Percentiles rank a stretch among this genome's conserved stretches.
phyloP scores from a whole-genome alignment of 1,140 invertebrate species.

The Bemisia tabaci region DNA sequence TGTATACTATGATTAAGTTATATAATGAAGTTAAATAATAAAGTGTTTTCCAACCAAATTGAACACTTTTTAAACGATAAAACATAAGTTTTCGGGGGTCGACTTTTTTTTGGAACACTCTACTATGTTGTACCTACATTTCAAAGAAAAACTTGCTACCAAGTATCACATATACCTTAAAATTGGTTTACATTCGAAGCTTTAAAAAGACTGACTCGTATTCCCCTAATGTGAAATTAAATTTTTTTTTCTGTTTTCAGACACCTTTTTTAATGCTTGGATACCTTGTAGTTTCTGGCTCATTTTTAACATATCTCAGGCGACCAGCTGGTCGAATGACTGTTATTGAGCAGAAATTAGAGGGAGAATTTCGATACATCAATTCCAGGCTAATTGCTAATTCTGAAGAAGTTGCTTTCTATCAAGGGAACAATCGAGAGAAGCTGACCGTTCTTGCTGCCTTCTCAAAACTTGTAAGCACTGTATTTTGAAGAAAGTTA shows the following conservation, averaged over 20 bases:
- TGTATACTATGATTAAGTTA: too few relatives aligned
- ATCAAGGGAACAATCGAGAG: conserved; percentile 50
- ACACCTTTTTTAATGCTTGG: conserved; percentile 73
- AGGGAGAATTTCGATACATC: conserved; percentile 95
- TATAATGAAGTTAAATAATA: too few relatives aligned
- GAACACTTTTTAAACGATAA: too few relatives aligned
- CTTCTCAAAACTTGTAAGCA: conserved; percentile 73
- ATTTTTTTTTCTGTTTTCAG: conserved; percentile 36
- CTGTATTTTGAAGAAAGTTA: conserved; percentile 7
- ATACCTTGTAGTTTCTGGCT: conserved; percentile 73
- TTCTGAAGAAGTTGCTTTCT: conserved; percentile 96
- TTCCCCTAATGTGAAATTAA: too few relatives aligned
- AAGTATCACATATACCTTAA: too few relatives aligned
- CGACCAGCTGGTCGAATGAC: conserved; percentile 79
- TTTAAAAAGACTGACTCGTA: too few relatives aligned
- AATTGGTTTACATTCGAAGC: too few relatives aligned
- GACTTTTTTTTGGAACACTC: too few relatives aligned
- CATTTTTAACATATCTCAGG: conserved; percentile 62
- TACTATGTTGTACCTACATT: too few relatives aligned
- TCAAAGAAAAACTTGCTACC: too few relatives aligned
- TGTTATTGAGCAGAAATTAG: conserved; percentile 85
- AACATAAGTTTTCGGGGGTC: too few relatives aligned
- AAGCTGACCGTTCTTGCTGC: conserved; percentile 74
- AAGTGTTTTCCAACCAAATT: too few relatives aligned
- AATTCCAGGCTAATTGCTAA: conserved; percentile 93